Evolutionary conservation across 2,797 vertebrate species (phyloP).

Genomic region (Parauchenoglanis ngamensis): DNA sequence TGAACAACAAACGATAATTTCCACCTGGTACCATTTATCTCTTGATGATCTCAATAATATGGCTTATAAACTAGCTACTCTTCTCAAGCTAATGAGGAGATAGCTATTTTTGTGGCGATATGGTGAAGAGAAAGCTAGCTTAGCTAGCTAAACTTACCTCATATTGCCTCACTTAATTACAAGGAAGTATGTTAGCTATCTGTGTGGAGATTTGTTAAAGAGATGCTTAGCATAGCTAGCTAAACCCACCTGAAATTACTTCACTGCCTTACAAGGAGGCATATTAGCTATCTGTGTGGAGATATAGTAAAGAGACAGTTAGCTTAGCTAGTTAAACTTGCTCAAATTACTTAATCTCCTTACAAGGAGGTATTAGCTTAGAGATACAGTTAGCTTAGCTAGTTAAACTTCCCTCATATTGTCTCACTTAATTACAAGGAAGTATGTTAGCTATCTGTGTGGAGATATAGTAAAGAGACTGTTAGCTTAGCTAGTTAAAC

Average conservation of each 20-base stretch:
- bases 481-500: background rate
- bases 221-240: background rate
- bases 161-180: background rate
- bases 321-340: background rate
- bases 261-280: background rate
- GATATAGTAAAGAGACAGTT: background rate
- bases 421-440: background rate
- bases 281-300: background rate
- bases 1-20: background rate
- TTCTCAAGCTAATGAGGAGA: background rate
- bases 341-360: background rate
- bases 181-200: background rate
- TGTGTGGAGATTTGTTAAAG: background rate
- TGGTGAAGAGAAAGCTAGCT: background rate
- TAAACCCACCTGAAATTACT: background rate
- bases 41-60: background rate
- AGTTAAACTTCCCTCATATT: background rate
- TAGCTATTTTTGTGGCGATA: background rate
- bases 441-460: background rate
- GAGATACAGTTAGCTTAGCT: background rate
- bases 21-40: slow-evolving; percentile 3
- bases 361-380: background rate
- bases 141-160: background rate
- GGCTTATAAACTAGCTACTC: background rate
- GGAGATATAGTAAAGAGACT: background rate